Evolutionary conservation across 2,888 invertebrate species (phyloP), one percentile per base, ranked within the genome.

Genomic region (Amiota mariae): DNA sequence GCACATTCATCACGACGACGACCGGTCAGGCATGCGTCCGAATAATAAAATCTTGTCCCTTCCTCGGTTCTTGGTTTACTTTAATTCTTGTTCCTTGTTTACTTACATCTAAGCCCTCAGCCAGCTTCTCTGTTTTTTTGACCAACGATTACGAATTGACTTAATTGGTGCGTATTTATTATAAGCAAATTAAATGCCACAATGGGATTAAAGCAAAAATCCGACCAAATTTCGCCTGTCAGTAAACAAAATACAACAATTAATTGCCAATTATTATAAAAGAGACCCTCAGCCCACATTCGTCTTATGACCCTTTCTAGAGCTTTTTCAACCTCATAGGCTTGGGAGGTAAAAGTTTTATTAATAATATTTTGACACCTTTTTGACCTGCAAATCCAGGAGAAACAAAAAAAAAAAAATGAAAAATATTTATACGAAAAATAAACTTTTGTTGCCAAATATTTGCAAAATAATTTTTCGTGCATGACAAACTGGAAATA

Each of bases 261-360:
- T 67, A 67, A 67, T 67, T 67, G 46, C 20, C 10, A 48, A 67
- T 67, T 67, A 67, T 63, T 48, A 36, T 59, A 59, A 18, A 11
- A 57, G 57, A 9, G 8, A n/a, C 57, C 13, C n/a, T n/a, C 18
- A 3, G 3, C n/a, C 10, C 36, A 36, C 47, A 47, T 20, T 18
- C 18, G 18, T 59, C 59, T 3, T 6, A 36, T 36, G 18, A 57
- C 18, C 57, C 57, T 57, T 10, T 10, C 11, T 20, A 15, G 20
- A 8, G 6, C 54, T 3, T n/a, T 54, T 12, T 54, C 12, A 9
- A 54, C 1, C n/a, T n/a, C 54, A 54, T 8, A 13, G n/a, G 12
- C n/a, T 13, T 15, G 12, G 1, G n/a, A 1, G 54, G 9, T 10
- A 54, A 54, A 18, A 59, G 20, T 15, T 59, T 59, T 59, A 4